Conservation (phyloP, 1,140 invertebrate species). For the Drosophila kurseongensis region DNA sequence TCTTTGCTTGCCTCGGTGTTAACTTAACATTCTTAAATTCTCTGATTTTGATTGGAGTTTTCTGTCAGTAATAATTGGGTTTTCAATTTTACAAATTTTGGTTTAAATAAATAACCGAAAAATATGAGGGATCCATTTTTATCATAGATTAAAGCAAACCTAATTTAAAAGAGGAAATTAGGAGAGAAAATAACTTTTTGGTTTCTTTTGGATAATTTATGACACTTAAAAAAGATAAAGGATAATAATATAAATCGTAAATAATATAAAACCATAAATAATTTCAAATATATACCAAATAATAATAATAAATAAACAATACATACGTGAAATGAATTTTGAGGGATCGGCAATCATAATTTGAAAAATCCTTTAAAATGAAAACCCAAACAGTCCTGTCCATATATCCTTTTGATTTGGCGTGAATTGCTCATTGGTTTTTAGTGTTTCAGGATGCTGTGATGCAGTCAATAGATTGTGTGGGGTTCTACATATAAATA, state of each 20-base stretch:
- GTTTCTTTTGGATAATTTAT: no score
- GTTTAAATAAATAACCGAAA: not conserved
- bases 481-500: slow-evolving; percentile 6
- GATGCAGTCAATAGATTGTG: slow-evolving; percentile 72
- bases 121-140: no score
- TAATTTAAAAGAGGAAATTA: no score
- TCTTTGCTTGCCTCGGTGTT: slow-evolving; percentile 19
- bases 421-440: slow-evolving; percentile 55
- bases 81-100: not conserved
- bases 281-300: not conserved
- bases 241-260: no score
- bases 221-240: no score
- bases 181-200: no score
- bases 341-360: no score
- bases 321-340: not conserved
- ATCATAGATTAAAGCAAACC: no score
- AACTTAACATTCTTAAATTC: slow-evolving; percentile 45
- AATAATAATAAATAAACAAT: not conserved
- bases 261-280: no score
- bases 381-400: not conserved
- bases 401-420: slow-evolving; percentile 33
- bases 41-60: slow-evolving; percentile 18
- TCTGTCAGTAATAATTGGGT: not conserved
- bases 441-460: slow-evolving; percentile 13
- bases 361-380: not conserved